Evolutionary conservation across 1,140 invertebrate species (phyloP).

Genomic region (Drosophila busckii): DNA sequence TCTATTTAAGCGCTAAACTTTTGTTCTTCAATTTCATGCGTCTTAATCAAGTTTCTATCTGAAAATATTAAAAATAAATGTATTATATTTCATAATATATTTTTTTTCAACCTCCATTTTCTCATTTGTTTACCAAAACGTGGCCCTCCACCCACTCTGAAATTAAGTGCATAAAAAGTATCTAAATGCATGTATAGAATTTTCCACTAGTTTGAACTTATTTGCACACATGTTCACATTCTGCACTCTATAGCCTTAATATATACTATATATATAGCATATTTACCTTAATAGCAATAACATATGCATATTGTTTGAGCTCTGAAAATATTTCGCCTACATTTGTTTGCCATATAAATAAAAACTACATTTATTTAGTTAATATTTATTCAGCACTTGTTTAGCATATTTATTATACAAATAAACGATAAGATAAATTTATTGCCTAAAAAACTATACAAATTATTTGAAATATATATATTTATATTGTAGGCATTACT

Average conservation of each 20-base stretch:
- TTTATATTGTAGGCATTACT: too few species aligned
- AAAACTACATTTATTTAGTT: conserved; percentile 26
- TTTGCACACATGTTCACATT: conserved; percentile 75
- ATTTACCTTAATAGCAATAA: conserved; percentile 52
- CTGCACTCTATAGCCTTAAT: conserved; percentile 32
- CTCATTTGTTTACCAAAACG: too few species aligned
- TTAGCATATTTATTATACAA: conserved; percentile 48
- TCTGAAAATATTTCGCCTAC: conserved; percentile 34
- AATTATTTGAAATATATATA: conserved; percentile 35
- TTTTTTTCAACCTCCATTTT: too few species aligned
- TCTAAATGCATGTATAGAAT: conserved; percentile 31
- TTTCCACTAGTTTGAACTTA: conserved; percentile 57
- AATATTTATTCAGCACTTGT: conserved; percentile 67
- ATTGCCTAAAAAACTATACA: conserved; percentile 25
- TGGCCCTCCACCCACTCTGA: too few species aligned
- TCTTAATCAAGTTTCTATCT: too few species aligned
- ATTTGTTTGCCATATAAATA: conserved; percentile 32
- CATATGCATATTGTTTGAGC: conserved; percentile 60
- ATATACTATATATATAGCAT: conserved; percentile 37
- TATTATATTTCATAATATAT: too few species aligned
- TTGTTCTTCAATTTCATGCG: too few species aligned
- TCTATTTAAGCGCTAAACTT: too few species aligned
- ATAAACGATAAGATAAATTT: conserved; percentile 70
- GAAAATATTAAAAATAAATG: too few species aligned
- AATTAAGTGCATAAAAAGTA: conserved; percentile 14